Evolutionary conservation across 2,113 vertebrate species (phyloP).

Genomic region (Mesitornis unicolor): DNA sequence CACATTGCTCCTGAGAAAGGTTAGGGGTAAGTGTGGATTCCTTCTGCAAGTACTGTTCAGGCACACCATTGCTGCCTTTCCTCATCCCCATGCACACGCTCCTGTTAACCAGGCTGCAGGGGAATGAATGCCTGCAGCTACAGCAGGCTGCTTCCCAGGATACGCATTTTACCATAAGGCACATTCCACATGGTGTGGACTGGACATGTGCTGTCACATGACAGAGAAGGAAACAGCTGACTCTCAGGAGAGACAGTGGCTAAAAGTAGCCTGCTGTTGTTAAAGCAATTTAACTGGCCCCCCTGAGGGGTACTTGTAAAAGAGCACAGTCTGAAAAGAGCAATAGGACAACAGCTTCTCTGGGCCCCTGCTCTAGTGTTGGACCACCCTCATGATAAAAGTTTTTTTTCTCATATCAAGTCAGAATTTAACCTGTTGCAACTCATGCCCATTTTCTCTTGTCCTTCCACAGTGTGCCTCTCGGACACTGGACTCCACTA

Average conservation of each 20-base stretch:
- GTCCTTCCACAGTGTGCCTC: not conserved
- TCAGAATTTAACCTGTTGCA: not conserved
- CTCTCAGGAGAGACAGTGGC: not conserved
- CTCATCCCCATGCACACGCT: not conserved
- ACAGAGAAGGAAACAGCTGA: not conserved
- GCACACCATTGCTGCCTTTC: not conserved
- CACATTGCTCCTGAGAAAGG: not conserved
- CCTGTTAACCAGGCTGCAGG: no score
- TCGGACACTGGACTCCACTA: not conserved
- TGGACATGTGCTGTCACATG: not conserved
- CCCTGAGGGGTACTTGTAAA: not conserved
- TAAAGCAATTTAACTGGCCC: not conserved
- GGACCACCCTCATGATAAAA: not conserved
- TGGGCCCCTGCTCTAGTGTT: not conserved
- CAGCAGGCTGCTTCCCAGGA: not conserved
- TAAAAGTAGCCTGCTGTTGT: not conserved
- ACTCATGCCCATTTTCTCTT: accelerated
- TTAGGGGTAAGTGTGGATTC: not conserved
- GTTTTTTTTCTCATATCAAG: no score
- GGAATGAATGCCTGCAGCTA: accelerated
- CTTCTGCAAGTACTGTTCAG: not conserved
- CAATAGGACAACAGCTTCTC: not conserved
- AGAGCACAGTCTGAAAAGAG: not conserved
- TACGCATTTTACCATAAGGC: not conserved
- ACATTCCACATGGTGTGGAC: not conserved